These are phyloP conservation scores for Tribolium freemani DNA, from an alignment of 2,888 invertebrate species.

Conservation along the genomic window DNA sequence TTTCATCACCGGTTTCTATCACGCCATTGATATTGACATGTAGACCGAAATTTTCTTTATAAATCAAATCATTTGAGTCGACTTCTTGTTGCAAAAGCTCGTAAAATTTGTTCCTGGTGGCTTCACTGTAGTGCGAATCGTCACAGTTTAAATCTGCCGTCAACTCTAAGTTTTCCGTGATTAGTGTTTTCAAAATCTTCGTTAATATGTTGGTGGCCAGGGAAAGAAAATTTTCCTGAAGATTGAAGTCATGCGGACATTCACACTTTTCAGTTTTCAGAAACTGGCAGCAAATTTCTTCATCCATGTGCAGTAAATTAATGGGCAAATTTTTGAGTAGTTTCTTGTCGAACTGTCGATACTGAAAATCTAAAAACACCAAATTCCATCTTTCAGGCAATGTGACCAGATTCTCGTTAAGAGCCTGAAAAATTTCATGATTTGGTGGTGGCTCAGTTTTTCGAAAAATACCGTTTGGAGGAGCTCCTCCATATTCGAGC, in stretches of 20 bases:
- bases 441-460: neutral
- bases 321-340: constrained; percentile 68
- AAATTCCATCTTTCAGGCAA: constrained; percentile 82
- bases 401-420: constrained; percentile 72
- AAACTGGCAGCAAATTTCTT: constrained; percentile 71
- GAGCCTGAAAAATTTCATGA: constrained; percentile 60
- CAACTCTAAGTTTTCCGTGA: constrained; percentile 44
- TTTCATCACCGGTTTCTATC: constrained; percentile 60
- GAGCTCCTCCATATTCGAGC: constrained; percentile 71
- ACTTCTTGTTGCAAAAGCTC: constrained; percentile 49
- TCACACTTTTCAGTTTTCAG: constrained; percentile 68
- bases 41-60: constrained; percentile 43
- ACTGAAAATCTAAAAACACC: constrained; percentile 77
- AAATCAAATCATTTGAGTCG: constrained; percentile 39
- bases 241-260: constrained; percentile 70
- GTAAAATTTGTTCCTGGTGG: constrained; percentile 49
- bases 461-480: constrained; percentile 73
- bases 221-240: constrained; percentile 55
- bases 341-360: constrained; percentile 69
- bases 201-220: constrained; percentile 33
- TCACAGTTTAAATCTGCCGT: constrained; percentile 50
- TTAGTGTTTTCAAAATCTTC: constrained; percentile 34
- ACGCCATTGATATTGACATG: constrained; percentile 47
- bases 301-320: constrained; percentile 70
- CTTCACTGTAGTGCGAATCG: constrained; percentile 44